phyloP scores from a whole-genome alignment of 2,888 invertebrate genomes.

The Diaperis boleti region DNA sequence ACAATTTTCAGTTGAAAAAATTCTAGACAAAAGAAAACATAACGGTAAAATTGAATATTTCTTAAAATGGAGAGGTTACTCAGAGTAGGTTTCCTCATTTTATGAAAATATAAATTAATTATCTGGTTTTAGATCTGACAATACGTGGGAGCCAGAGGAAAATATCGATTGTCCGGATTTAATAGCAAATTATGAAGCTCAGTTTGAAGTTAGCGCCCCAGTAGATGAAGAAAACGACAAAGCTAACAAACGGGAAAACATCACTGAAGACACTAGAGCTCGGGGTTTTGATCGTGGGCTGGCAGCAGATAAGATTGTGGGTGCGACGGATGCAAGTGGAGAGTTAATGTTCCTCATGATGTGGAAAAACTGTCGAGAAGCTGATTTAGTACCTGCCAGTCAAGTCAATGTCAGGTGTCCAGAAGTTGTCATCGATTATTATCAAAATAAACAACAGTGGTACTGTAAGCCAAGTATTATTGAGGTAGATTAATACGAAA shows the following conservation, averaged over 20 bases:
- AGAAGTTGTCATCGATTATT: slow-evolving; percentile 75
- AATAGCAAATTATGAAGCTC: slow-evolving; percentile 67
- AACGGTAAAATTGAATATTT: slow-evolving; percentile 79
- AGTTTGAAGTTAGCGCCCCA: slow-evolving; percentile 48
- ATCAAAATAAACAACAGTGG: slow-evolving; percentile 68
- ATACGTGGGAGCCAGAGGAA: slow-evolving; percentile 89
- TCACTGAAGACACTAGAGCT: slow-evolving; percentile 66
- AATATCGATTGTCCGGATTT: slow-evolving; percentile 82
- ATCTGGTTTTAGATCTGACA: slow-evolving; percentile 66
- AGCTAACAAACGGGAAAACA: slow-evolving; percentile 51
- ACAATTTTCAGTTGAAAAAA: slow-evolving; percentile 82
- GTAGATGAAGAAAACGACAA: slow-evolving; percentile 32
- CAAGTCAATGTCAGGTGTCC: slow-evolving; percentile 73
- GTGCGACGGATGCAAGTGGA: slow-evolving; percentile 90
- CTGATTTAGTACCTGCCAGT: slow-evolving; percentile 75
- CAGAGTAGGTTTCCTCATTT: slow-evolving; percentile 67
- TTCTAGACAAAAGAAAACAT: slow-evolving; percentile 76
- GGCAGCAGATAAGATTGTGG: slow-evolving; percentile 88
- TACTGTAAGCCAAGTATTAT: slow-evolving; percentile 59
- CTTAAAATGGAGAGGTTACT: slow-evolving; percentile 77
- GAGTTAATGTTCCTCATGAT: slow-evolving; percentile 91
- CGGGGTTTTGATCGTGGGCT: slow-evolving; percentile 84
- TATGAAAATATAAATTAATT: slow-evolving; percentile 8
- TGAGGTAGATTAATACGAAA: slow-evolving; percentile 56
- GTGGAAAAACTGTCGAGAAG: slow-evolving; percentile 79